A percentile compares a stretch with the other conserved stretches of the same genome.
These are phyloP conservation scores for Bimastos eiseni DNA, from an alignment of 2,888 invertebrate genomes.

Conservation along the genomic window DNA sequence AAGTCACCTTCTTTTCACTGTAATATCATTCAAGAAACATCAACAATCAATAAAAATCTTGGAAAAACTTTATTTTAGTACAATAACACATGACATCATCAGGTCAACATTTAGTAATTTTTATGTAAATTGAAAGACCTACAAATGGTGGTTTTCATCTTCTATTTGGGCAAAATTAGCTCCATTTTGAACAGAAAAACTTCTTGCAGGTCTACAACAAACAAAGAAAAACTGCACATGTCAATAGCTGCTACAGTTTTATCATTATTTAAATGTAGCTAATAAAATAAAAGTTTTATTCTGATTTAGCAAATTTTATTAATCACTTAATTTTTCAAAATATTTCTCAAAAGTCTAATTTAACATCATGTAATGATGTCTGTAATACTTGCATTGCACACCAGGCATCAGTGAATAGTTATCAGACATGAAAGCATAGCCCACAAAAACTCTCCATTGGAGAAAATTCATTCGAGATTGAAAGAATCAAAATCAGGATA, in stretches of 20 bases:
- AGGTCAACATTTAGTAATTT: neutral
- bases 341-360: neutral
- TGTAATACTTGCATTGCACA: neutral
- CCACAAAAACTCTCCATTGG: neutral
- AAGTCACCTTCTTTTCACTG: neutral
- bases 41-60: neutral
- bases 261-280: neutral
- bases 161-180: neutral
- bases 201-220: constrained; percentile 7
- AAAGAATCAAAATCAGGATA: neutral
- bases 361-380: neutral
- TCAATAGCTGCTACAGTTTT: neutral
- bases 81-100: neutral
- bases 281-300: neutral
- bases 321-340: neutral
- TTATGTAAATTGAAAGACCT: neutral
- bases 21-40: neutral
- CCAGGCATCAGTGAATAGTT: neutral
- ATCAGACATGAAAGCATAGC: too few species aligned
- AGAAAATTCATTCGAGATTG: neutral
- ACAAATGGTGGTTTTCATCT: constrained; percentile 16
- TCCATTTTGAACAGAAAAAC: neutral
- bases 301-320: neutral
- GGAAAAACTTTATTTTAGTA: neutral
- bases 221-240: neutral